A percentile compares a stretch with the other conserved stretches of the same genome.
phyloP scores from a whole-genome alignment of 2,797 vertebrate genomes.

The Jordanella pulchra region DNA sequence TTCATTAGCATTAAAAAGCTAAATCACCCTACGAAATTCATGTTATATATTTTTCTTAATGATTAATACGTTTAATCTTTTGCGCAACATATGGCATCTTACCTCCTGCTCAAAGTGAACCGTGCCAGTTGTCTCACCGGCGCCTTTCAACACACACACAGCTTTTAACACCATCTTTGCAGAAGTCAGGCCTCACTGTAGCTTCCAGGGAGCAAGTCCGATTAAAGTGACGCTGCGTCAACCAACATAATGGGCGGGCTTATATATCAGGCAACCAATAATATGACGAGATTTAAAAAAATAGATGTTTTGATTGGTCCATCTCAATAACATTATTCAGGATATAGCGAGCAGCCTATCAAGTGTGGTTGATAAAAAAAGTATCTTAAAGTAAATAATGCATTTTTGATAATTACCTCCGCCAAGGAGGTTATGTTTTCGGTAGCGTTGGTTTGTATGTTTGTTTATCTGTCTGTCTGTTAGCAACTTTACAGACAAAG shows the following conservation, averaged over 20 bases:
- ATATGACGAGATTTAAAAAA: neutral
- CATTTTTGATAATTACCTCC: too few species aligned
- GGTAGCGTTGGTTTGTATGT: too few species aligned
- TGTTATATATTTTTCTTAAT: neutral
- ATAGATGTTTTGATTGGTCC: conserved; percentile 31
- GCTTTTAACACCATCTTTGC: conserved; percentile 74
- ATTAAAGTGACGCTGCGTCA: neutral
- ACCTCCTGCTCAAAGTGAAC: conserved; percentile 82
- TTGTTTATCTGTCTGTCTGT: too few species aligned
- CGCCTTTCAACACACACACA: conserved; percentile 81
- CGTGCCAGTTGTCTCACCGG: conserved; percentile 68
- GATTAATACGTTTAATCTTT: rapidly evolving
- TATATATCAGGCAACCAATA: conserved; percentile 38
- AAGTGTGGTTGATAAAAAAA: too few species aligned
- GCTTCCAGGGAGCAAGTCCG: neutral
- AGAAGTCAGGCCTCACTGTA: neutral
- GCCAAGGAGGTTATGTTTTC: too few species aligned
- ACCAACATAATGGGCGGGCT: conserved; percentile 17
- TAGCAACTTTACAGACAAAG: too few species aligned
- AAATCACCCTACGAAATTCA: neutral
- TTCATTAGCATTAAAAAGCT: conserved; percentile 36
- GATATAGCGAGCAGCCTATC: neutral
- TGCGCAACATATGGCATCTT: neutral
- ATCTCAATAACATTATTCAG: rapidly evolving
- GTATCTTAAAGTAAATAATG: too few species aligned